phyloP scores from a whole-genome alignment of 2,888 invertebrate species.

The Orgyia antiqua region DNA sequence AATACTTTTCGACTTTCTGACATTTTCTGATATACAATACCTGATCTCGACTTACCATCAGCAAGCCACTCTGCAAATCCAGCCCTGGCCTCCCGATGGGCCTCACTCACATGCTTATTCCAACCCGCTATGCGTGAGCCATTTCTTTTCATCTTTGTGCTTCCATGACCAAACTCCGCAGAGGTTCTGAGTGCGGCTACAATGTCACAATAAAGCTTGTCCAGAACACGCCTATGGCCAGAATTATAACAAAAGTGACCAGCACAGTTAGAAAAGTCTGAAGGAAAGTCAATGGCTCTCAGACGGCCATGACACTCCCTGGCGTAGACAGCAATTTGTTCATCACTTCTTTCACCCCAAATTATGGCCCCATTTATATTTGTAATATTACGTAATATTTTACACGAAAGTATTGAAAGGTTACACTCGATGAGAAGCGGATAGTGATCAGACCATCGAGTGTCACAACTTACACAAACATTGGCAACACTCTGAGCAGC shows the following conservation, averaged over 20 bases:
- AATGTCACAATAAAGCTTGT: slow-evolving; percentile 14
- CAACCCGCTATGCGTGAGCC: slow-evolving; percentile 11
- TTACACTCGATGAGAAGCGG: slow-evolving; percentile 8
- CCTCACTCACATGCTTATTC: slow-evolving; percentile 15
- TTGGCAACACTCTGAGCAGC: neutral
- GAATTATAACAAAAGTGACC: slow-evolving; percentile 5
- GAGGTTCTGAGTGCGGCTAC: slow-evolving; percentile 7
- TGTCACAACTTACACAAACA: neutral
- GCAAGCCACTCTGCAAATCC: slow-evolving; percentile 13
- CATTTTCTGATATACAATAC: neutral
- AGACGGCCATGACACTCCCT: slow-evolving; percentile 1
- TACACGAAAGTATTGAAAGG: neutral
- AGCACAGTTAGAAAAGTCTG: slow-evolving; percentile 2
- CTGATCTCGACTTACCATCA: slow-evolving; percentile 1
- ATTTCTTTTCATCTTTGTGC: neutral
- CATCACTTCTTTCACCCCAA: slow-evolving; percentile 5
- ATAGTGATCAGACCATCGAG: slow-evolving; percentile 1
- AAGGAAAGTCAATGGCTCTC: slow-evolving; percentile 4
- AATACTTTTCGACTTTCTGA: neutral
- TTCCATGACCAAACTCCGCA: neutral
- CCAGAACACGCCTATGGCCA: slow-evolving; percentile 9
- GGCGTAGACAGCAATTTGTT: slow-evolving; percentile 1
- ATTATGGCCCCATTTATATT: neutral
- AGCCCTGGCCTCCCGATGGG: slow-evolving; percentile 14
- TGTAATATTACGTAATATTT: neutral